Percentiles rank a stretch among this genome's conserved stretches.
Evolutionary conservation across 2,113 vertebrate genomes (phyloP).

Genomic region (Petroica traversi): DNA sequence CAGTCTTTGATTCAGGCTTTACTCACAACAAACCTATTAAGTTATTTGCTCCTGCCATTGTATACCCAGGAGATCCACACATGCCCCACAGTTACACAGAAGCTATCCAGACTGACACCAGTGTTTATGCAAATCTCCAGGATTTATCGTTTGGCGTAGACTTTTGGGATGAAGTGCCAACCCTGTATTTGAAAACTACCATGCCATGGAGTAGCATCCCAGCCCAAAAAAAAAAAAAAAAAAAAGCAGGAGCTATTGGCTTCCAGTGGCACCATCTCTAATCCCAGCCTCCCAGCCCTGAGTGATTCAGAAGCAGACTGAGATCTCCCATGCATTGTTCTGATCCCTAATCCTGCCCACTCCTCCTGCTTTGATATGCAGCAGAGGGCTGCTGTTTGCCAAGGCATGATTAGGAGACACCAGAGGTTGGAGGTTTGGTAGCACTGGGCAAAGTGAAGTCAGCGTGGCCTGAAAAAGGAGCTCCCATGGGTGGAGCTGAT

Average conservation of each 20-base stretch:
- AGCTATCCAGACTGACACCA: constrained; percentile 37
- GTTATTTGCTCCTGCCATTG: constrained; percentile 57
- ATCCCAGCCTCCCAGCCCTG: neutral
- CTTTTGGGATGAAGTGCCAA: constrained; percentile 15
- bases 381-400: neutral
- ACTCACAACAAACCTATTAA: constrained; percentile 59
- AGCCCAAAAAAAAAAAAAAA: neutral
- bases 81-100: constrained; percentile 56
- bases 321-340: neutral
- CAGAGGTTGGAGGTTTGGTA: neutral
- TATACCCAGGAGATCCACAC: constrained; percentile 43
- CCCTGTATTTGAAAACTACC: neutral
- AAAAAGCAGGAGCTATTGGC: neutral
- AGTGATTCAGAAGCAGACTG: constrained; percentile 33
- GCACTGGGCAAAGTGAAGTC: neutral
- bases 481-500: neutral
- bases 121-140: constrained; percentile 17
- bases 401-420: neutral
- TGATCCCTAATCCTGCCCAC: constrained; percentile 2
- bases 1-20: constrained; percentile 55
- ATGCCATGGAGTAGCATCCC: neutral
- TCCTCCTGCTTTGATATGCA: constrained; percentile 14
- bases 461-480: neutral
- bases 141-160: constrained; percentile 15
- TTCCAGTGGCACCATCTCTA: constrained; percentile 29